Base-by-base conservation (phyloP, 2,113 vertebrate species). In the Colaptes auratus region DNA sequence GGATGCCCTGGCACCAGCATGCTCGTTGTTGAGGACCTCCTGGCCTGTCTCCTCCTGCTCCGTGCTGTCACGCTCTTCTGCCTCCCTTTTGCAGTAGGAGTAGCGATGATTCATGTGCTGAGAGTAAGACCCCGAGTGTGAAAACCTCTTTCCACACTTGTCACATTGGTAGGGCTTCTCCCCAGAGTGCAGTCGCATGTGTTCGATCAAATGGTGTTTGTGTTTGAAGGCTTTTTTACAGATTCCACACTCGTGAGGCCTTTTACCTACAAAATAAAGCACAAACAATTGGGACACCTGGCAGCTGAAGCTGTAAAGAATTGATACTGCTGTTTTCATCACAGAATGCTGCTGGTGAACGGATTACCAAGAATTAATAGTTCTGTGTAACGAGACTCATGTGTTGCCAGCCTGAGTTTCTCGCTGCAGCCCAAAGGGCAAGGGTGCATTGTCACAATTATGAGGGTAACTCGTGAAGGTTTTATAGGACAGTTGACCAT, bases 31-130 rank as follows among this genome's bases (percentile, higher is more conserved):
- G 58, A 98, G 93, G 23, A 39, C 88, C 93, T 95, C 96, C 2
- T 87, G 88, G 23, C 96, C 92, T 2, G 90, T 24, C 88, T 97
- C 98, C 72, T 98, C 95, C 61, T 96, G 97, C 83, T 97, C 98
- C 2, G 65, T 39, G 95, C 98, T 70, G 10, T 97, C 96, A 4
- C 97, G 98, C 80, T 98, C 98, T 86, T 98, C 98, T 0, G 98
- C 97, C 96, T 99, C 99, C 91, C 99, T 98, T 96, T 99, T 99
- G 98, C 99, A 99, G 88, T 99, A 99, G 72, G 99, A 99, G 97
- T 99, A 99, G 94, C 99, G 99, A 85, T 99, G 99, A 97, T 99
- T 99, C 99, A 99, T 99, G 98, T 99, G 99, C 35, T 99, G 99
- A 23, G 99, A 99, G 89, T 99, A 99, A 65, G 99, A 99, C 58